Evolutionary conservation across 2,888 invertebrate species (phyloP).

Genomic region (Baronia brevicornis): DNA sequence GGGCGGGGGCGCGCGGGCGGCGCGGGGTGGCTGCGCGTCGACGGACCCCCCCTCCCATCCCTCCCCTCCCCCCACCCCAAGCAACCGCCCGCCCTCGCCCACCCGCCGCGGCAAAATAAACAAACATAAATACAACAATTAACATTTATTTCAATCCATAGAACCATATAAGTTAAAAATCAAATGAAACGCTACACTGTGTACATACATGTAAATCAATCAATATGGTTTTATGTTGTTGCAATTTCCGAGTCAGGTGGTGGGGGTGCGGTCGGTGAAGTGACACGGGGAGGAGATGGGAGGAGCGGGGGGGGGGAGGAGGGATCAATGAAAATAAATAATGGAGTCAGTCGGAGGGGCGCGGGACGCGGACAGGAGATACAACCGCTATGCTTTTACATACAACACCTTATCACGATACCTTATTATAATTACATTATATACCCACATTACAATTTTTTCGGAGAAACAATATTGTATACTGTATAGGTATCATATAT

Average conservation of each 20-base stretch:
- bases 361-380: constrained; percentile 16
- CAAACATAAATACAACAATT: constrained; percentile 66
- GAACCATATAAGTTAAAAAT: constrained; percentile 70
- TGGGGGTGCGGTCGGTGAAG: constrained; percentile 61
- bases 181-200: constrained; percentile 67
- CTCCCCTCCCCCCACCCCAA: constrained; percentile 19
- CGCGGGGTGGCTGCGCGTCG: constrained; percentile 18
- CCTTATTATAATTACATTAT: constrained; percentile 37
- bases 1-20: constrained; percentile 5
- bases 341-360: too few relatives aligned
- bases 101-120: constrained; percentile 37
- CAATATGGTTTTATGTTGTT: constrained; percentile 63
- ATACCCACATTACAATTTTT: constrained; percentile 45
- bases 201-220: constrained; percentile 53
- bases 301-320: constrained; percentile 74
- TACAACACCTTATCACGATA: constrained; percentile 17
- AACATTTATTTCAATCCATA: constrained; percentile 74
- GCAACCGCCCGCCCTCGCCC: constrained; percentile 16
- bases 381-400: constrained; percentile 15
- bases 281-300: constrained; percentile 41
- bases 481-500: constrained; percentile 38
- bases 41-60: constrained; percentile 14
- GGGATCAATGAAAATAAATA: too few relatives aligned
- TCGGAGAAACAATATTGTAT: constrained; percentile 39
- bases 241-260: constrained; percentile 31